Evolutionary conservation across 2,113 vertebrate species (phyloP).

Genomic region (Myanophis thanlyinensis): DNA sequence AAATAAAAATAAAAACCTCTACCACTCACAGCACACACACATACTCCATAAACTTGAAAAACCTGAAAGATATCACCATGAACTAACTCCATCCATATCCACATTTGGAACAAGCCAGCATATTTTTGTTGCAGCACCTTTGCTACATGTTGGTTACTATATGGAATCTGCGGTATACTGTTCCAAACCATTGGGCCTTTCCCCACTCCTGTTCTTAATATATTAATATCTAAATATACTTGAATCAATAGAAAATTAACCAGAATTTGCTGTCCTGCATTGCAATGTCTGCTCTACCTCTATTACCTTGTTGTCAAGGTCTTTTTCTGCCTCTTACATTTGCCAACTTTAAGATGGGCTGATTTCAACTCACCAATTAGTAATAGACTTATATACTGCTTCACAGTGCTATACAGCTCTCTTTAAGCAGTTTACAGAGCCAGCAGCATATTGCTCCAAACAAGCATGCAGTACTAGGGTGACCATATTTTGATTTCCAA

Average conservation of each 20-base stretch:
- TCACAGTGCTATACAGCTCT: too few species aligned
- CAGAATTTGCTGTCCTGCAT: not conserved
- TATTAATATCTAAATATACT: not conserved
- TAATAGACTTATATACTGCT: too few species aligned
- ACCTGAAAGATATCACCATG: conserved; percentile 21
- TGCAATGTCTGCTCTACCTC: not conserved
- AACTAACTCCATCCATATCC: not conserved
- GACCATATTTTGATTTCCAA: too few species aligned
- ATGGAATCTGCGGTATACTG: not conserved
- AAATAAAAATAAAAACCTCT: not conserved
- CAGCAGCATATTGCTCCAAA: too few species aligned
- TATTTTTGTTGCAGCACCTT: not conserved
- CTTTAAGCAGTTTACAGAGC: too few species aligned
- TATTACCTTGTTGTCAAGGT: not conserved
- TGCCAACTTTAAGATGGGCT: not conserved
- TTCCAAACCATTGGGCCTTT: not conserved
- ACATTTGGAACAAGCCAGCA: not conserved
- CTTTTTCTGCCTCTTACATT: not conserved
- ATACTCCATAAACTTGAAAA: not conserved
- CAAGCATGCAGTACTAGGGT: too few species aligned
- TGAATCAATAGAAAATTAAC: not conserved
- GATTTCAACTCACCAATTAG: not conserved
- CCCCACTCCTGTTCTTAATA: not conserved
- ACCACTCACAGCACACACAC: not conserved
- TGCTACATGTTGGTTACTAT: not conserved